Evolutionary conservation across 2,888 invertebrate genomes (phyloP), one percentile per base, ranked within the genome.

Genomic region (Lissonota sp.): DNA sequence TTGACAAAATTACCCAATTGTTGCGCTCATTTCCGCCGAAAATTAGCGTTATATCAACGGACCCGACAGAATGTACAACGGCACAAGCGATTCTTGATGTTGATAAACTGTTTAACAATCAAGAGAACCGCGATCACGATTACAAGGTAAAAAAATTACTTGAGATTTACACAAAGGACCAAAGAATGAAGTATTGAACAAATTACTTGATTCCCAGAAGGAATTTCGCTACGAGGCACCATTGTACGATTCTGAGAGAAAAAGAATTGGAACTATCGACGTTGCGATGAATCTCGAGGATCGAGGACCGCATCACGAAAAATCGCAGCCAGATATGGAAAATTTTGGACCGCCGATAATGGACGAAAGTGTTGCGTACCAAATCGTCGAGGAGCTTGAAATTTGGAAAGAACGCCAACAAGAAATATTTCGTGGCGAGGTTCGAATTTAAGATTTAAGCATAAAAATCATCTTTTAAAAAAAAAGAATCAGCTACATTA

Each of bases 341-440:
- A 89, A 89, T 84, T 83, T 90, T 39, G 91, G 91, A 0, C 90
- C 91, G 8, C 90, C 92, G 26, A 89, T 90, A 72, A 82, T 92
- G 37, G 89, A 92, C 66, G 92, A 92, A 53, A 88, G 86, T 77
- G 84, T 93, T 80, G 93, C 93, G 0, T 92, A 94, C 26, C 94
- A 94, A 90, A 94, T 95, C 84, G 94, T 96, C 0, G 94, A 95
- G 46, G 96, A 96, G 81, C 92, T 97, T 1, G 96, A 96, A 87
- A 95, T 95, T 37, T 97, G 97, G 96, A 97, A 96, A 88, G 94
- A 95, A 81, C 93, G 94, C 39, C 95, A 96, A 87, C 95, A 95
- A 87, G 94, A 94, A 80, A 88, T 94, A 6, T 96, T 95, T 86
- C 94, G 94, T 87, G 90, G 92, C 55, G 95, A 95, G 91, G 94